Evolutionary conservation across 2,113 vertebrate species (phyloP).

Genomic region (Herpetotheres cachinnans): DNA sequence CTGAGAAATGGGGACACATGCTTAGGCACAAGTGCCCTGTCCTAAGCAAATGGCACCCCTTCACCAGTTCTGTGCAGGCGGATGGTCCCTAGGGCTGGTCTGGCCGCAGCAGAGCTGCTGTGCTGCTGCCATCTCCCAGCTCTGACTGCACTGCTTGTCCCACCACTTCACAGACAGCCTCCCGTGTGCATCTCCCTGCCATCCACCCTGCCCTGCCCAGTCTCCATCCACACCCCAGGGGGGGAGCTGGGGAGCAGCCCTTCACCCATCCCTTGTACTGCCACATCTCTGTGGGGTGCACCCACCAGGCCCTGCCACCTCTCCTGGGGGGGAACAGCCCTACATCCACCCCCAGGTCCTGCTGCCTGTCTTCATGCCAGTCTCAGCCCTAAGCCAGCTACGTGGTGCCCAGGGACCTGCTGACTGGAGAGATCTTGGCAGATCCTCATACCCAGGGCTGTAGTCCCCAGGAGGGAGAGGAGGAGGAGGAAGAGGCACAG

Average conservation of each 20-base stretch:
- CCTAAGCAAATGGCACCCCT: background rate
- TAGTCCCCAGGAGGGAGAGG: background rate
- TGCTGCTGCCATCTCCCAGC: background rate
- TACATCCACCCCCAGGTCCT: background rate
- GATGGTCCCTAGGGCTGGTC: background rate
- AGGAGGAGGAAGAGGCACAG: background rate
- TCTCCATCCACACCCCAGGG: background rate
- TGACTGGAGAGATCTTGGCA: background rate
- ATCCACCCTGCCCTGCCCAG: background rate
- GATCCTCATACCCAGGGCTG: background rate
- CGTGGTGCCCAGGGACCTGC: background rate
- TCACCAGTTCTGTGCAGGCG: background rate
- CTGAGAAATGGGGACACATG: background rate
- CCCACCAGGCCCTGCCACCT: background rate
- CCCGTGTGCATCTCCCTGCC: rapidly evolving
- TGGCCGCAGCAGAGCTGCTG: background rate
- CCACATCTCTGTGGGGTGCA: background rate
- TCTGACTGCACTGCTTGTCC: background rate
- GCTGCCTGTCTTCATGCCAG: background rate
- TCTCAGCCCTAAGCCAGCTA: background rate
- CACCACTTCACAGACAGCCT: background rate
- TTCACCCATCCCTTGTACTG: background rate
- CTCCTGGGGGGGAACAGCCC: background rate
- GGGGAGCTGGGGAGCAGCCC: background rate
- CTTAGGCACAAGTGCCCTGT: background rate